These are phyloP conservation scores for Lomographa bimaculata DNA, from an alignment of 2,888 invertebrate species.

Conservation along the genomic window DNA sequence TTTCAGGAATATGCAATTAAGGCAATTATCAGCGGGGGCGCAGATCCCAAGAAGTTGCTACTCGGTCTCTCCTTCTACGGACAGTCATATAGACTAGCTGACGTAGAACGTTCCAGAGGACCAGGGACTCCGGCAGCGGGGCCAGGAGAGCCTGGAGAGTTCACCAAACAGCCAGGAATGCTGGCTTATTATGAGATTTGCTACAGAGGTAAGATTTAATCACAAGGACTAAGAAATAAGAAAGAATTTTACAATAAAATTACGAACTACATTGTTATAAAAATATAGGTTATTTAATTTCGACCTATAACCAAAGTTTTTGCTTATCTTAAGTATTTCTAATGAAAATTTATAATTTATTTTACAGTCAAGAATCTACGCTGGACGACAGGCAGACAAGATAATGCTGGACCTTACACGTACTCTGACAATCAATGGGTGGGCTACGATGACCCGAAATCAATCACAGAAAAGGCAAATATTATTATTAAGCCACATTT, in stretches of 20 bases:
- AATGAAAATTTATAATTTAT: neutral
- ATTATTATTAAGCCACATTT: too few relatives aligned
- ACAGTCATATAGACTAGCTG: constrained; percentile 89
- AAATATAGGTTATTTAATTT: too few relatives aligned
- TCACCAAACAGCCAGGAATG: constrained; percentile 94
- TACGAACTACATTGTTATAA: too few relatives aligned
- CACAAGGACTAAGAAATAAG: constrained; percentile 8
- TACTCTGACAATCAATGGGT: constrained; percentile 94
- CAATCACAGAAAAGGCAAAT: constrained; percentile 88
- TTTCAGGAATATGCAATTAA: constrained; percentile 91
- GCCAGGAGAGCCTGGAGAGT: constrained; percentile 91
- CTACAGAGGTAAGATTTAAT: constrained; percentile 73
- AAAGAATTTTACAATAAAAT: too few relatives aligned
- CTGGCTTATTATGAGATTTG: constrained; percentile 94
- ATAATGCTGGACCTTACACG: constrained; percentile 89
- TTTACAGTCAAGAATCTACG: constrained; percentile 84
- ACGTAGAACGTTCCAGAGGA: constrained; percentile 52
- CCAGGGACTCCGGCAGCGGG: constrained; percentile 87
- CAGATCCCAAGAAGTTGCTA: constrained; percentile 89
- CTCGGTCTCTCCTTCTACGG: constrained; percentile 95
- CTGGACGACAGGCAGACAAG: constrained; percentile 86
- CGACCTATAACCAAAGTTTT: too few relatives aligned
- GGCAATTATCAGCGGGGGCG: constrained; percentile 88
- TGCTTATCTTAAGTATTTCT: too few relatives aligned
- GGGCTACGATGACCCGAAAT: constrained; percentile 92